A percentile compares a stretch with the other conserved stretches of the same genome.
Evolutionary conservation across 1,140 invertebrate species (phyloP).

Genomic region (Maconellicoccus hirsutus): DNA sequence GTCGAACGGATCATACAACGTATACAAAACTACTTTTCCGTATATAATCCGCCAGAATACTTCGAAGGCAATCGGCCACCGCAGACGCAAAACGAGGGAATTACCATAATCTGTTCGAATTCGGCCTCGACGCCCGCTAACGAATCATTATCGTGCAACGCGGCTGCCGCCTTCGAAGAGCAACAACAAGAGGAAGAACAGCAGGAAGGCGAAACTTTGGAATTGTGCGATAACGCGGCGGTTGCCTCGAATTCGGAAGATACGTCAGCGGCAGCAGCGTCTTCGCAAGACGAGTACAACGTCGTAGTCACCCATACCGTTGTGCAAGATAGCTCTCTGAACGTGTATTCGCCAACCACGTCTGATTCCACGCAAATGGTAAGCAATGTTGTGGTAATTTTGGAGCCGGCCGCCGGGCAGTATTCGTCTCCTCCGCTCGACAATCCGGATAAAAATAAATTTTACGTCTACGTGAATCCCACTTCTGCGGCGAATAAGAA

Average conservation of each 20-base stretch:
- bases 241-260: background rate
- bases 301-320: background rate
- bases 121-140: background rate
- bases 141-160: background rate
- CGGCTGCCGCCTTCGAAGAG: no score
- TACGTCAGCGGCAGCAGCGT: background rate
- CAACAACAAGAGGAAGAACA: no score
- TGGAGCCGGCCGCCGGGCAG: background rate
- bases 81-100: background rate
- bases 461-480: slow-evolving; percentile 10
- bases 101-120: background rate
- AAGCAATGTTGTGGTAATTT: slow-evolving; percentile 4
- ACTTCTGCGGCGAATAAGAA: background rate
- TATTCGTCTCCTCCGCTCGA: background rate
- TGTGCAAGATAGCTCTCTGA: background rate
- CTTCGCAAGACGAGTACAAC: background rate
- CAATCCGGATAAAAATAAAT: background rate
- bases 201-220: no score
- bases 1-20: slow-evolving; percentile 32
- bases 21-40: slow-evolving; percentile 32
- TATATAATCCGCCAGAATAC: slow-evolving; percentile 31
- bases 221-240: background rate
- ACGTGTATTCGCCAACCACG: background rate
- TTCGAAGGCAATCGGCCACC: slow-evolving; percentile 22
- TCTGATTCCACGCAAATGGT: background rate